Evolutionary conservation across 2,113 vertebrate genomes (phyloP).

Genomic region (Laterallus jamaicensis): DNA sequence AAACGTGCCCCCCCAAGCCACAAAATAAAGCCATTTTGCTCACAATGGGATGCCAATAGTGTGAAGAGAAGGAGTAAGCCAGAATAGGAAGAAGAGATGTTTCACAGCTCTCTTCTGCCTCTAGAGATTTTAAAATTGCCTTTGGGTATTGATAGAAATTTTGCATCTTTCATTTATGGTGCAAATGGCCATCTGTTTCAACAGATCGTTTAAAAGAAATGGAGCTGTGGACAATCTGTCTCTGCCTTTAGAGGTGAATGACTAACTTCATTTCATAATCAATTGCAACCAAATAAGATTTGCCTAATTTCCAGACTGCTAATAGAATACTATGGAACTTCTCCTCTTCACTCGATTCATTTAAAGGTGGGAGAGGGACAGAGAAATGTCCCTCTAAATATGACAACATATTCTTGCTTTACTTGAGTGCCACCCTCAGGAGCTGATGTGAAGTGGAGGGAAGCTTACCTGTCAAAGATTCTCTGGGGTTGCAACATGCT

Average conservation of each 20-base stretch:
- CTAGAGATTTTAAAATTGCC: slow-evolving; percentile 41
- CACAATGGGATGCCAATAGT: not conserved
- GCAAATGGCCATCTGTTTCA: slow-evolving; percentile 67
- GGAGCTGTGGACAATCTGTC: slow-evolving; percentile 54
- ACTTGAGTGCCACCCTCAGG: not conserved
- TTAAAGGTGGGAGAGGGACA: not conserved
- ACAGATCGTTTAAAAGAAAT: slow-evolving; percentile 61
- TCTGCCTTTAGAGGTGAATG: slow-evolving; percentile 49
- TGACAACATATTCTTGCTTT: not conserved
- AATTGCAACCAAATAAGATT: not conserved
- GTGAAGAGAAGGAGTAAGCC: not conserved
- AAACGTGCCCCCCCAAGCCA: not conserved
- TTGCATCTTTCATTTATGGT: slow-evolving; percentile 17
- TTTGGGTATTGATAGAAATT: slow-evolving; percentile 37
- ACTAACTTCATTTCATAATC: slow-evolving; percentile 1
- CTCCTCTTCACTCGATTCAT: not conserved
- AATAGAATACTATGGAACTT: not conserved
- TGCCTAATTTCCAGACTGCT: not conserved
- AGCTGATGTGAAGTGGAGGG: not conserved
- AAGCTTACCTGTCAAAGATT: slow-evolving; percentile 85
- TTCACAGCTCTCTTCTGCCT: not conserved
- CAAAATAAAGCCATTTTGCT: slow-evolving; percentile 27
- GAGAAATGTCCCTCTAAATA: not conserved
- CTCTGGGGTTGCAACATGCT: slow-evolving; percentile 85
- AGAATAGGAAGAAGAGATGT: not conserved